Percentiles rank a stretch among this genome's conserved stretches.
These are phyloP conservation scores for Urechis unicinctus DNA, from an alignment of 2,888 invertebrate species.

Conservation along the genomic window DNA sequence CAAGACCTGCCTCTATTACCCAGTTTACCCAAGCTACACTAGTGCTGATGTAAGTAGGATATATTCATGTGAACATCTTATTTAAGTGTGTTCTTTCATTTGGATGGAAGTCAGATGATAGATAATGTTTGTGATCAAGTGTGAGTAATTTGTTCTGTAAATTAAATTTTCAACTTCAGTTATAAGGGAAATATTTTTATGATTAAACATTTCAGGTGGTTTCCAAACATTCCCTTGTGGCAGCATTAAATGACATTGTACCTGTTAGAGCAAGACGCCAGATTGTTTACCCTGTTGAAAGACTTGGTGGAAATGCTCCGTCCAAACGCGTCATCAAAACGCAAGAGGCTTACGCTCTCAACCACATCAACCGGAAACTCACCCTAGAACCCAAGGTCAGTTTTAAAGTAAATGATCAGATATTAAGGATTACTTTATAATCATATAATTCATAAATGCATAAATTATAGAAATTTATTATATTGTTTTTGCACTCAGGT, in stretches of 20 bases:
- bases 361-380: conserved; percentile 50
- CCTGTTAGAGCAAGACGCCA: conserved; percentile 47
- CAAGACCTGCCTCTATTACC: conserved; percentile 50
- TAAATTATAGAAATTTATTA: not conserved
- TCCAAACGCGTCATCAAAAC: conserved; percentile 41
- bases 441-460: not conserved
- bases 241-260: conserved; percentile 44
- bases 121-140: too few relatives aligned
- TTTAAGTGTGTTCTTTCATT: not conserved
- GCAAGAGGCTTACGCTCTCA: conserved; percentile 41
- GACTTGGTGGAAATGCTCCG: conserved; percentile 44
- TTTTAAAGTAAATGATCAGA: not conserved
- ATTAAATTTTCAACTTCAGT: too few relatives aligned
- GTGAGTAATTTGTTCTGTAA: too few relatives aligned
- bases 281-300: conserved; percentile 42
- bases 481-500: conserved; percentile 25
- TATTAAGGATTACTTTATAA: not conserved
- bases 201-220: conserved; percentile 21
- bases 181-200: not conserved
- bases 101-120: not conserved
- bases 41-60: conserved; percentile 28
- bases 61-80: too few relatives aligned
- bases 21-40: conserved; percentile 43
- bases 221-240: conserved; percentile 37
- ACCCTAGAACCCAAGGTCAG: conserved; percentile 48